These are phyloP conservation scores for Garra rufa DNA, from an alignment of 2,113 vertebrate species.

Conservation along the genomic window DNA sequence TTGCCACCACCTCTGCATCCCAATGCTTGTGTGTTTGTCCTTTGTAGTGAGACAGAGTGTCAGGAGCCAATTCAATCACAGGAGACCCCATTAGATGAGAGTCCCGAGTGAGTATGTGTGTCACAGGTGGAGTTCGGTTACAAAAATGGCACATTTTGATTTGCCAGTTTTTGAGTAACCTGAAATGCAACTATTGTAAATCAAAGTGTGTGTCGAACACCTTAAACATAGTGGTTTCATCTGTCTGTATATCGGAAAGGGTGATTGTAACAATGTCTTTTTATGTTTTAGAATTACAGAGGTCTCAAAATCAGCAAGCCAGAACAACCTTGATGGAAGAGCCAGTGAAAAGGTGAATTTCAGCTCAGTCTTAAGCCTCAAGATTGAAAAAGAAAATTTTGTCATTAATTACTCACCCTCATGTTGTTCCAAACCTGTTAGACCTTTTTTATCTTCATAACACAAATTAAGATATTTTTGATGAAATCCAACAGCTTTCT, in stretches of 20 bases:
- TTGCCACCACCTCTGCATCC: constrained; percentile 44
- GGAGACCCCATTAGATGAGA: constrained; percentile 68
- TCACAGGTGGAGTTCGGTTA: constrained; percentile 1
- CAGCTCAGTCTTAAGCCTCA: no score
- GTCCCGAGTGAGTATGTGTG: constrained; percentile 75
- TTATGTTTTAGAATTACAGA: constrained; percentile 24
- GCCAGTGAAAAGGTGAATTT: constrained; percentile 76
- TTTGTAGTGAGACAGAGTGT: constrained; percentile 70
- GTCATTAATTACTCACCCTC: no score
- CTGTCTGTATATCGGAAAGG: not conserved
- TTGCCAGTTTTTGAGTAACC: not conserved
- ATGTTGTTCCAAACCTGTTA: no score
- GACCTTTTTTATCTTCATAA: no score
- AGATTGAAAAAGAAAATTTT: no score
- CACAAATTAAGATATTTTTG: no score
- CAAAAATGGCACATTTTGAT: constrained; percentile 14
- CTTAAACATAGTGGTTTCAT: not conserved
- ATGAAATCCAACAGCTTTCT: no score
- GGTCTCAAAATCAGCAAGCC: constrained; percentile 78
- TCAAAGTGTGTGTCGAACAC: not conserved
- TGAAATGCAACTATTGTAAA: constrained; percentile 6
- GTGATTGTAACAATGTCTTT: not conserved
- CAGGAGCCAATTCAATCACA: constrained; percentile 53
- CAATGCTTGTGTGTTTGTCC: constrained; percentile 61
- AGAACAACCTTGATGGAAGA: constrained; percentile 80